Conservation (phyloP, 1,140 invertebrate species). For the Goniozus legneri region DNA sequence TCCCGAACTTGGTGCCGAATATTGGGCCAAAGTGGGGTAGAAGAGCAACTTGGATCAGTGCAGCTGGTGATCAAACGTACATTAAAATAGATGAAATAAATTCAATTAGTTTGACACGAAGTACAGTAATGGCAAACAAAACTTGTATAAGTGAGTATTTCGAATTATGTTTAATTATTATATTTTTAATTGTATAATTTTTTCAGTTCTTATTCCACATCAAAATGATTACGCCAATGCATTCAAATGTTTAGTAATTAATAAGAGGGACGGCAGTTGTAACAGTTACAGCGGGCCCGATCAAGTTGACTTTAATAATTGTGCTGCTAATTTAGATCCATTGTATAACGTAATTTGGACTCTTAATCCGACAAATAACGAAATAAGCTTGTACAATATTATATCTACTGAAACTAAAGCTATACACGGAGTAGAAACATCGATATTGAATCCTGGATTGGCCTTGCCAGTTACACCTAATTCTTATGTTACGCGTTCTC, state of each 20-base stretch:
- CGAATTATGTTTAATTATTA: conserved; percentile 11
- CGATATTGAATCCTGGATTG: conserved; percentile 73
- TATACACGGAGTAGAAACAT: conserved; percentile 46
- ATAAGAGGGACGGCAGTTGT: conserved; percentile 78
- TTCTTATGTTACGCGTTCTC: conserved; percentile 73
- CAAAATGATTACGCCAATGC: conserved; percentile 62
- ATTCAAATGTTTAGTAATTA: conserved; percentile 82
- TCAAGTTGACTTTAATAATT: conserved; percentile 75
- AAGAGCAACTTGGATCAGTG: conserved; percentile 89
- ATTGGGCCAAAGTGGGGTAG: conserved; percentile 74
- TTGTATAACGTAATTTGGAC: conserved; percentile 82
- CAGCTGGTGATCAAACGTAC: conserved; percentile 93
- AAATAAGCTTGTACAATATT: conserved; percentile 80
- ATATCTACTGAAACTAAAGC: conserved; percentile 64
- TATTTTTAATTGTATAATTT: conserved; percentile 16
- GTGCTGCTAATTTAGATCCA: conserved; percentile 82
- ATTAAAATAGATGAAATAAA: conserved; percentile 95
- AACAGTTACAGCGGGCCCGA: conserved; percentile 73
- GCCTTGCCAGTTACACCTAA: conserved; percentile 71
- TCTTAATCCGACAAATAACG: conserved; percentile 67
- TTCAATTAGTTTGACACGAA: conserved; percentile 77
- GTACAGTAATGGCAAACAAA: conserved; percentile 85
- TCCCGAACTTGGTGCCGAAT: conserved; percentile 76
- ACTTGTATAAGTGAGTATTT: conserved; percentile 76
- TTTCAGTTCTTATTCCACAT: conserved; percentile 68